phyloP scores from a whole-genome alignment of 2,797 vertebrate genomes.

The Ctenopoma kingsleyae region DNA sequence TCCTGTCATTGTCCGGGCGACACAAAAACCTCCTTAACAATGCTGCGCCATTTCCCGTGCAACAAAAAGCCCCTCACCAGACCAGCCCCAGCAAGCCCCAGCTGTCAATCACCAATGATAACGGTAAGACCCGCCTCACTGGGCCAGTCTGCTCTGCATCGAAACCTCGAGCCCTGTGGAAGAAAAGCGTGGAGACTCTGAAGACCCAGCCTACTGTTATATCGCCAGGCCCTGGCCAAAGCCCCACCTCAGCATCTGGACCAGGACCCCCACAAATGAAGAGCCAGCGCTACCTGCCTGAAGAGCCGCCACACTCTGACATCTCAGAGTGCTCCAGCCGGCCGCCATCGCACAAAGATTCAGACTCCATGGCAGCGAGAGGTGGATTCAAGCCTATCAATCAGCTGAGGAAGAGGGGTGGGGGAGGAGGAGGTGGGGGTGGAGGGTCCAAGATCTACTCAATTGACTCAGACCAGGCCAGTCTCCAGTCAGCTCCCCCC shows the following conservation, averaged over 20 bases:
- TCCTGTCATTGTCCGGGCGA: conserved; percentile 87
- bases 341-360: conserved; percentile 89
- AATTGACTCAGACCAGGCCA: conserved; percentile 92
- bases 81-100: conserved; percentile 93
- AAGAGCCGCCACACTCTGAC: conserved; percentile 92
- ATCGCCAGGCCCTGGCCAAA: conserved; percentile 74
- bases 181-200: conserved; percentile 95
- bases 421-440: conserved; percentile 85
- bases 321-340: conserved; percentile 93
- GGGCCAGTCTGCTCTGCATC: conserved; percentile 81
- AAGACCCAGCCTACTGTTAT: conserved; percentile 83
- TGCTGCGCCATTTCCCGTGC: conserved; percentile 87
- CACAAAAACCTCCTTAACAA: conserved; percentile 98
- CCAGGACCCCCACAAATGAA: conserved; percentile 88
- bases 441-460: conserved; percentile 92
- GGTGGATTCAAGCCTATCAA: conserved; percentile 77
- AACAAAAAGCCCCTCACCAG: conserved; percentile 83
- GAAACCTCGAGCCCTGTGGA: conserved; percentile 94
- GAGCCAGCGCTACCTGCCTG: conserved; percentile 93
- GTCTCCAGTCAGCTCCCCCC: conserved; percentile 87
- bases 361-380: conserved; percentile 84
- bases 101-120: conserved; percentile 89
- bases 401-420: conserved; percentile 93
- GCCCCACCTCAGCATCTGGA: conserved; percentile 81
- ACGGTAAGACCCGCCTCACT: conserved; percentile 76